phyloP scores from a whole-genome alignment of 2,113 vertebrate genomes.

The Chloroceryle aenea region DNA sequence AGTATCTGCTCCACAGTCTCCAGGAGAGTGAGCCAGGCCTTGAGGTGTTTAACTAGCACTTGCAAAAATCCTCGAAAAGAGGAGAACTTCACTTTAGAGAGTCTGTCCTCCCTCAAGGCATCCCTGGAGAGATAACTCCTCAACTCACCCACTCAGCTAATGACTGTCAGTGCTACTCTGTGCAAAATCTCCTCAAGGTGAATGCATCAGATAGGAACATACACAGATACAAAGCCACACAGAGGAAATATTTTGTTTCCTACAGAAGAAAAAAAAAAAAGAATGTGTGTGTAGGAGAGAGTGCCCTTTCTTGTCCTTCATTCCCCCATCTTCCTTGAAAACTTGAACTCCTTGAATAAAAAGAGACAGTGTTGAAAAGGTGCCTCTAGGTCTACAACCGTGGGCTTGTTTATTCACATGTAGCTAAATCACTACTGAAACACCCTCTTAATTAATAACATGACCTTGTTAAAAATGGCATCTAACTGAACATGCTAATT shows the following conservation, averaged over 20 bases:
- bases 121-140: conserved; percentile 13
- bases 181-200: conserved; percentile 29
- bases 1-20: background rate
- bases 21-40: background rate
- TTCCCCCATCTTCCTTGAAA: background rate
- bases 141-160: background rate
- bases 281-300: background rate
- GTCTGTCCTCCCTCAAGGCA: background rate
- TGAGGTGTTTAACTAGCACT: background rate
- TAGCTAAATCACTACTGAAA: conserved; percentile 38
- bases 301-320: background rate
- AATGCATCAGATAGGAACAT: background rate
- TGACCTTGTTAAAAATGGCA: conserved; percentile 50
- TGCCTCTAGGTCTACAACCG: background rate
- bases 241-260: conserved; percentile 1
- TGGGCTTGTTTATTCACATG: conserved; percentile 23
- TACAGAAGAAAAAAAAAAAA: background rate
- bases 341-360: background rate
- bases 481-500: conserved; percentile 34
- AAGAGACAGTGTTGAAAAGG: background rate
- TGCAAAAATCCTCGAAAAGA: background rate
- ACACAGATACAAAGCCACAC: background rate
- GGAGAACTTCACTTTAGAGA: background rate
- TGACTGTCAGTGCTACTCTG: background rate
- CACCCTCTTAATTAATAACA: conserved; percentile 44